phyloP scores from a whole-genome alignment of 2,113 vertebrate genomes.

The Phalacrocorax aristotelis region DNA sequence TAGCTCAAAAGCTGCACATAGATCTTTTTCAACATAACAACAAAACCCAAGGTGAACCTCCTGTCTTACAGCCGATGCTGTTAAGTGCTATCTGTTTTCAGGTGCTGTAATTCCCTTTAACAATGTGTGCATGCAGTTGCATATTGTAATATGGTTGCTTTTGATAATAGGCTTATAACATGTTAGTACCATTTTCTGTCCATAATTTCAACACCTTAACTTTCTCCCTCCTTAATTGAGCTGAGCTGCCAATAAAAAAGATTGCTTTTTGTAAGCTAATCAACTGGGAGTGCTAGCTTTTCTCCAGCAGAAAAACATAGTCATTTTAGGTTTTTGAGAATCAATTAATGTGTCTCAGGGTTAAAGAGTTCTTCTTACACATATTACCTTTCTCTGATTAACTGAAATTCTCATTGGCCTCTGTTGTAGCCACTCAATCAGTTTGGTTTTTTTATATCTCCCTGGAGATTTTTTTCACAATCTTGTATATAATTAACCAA shows the following conservation, averaged over 20 bases:
- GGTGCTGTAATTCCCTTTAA: background rate
- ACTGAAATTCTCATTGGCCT: background rate
- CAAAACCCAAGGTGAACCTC: background rate
- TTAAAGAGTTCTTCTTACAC: background rate
- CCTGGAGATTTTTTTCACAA: background rate
- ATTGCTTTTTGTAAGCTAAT: background rate
- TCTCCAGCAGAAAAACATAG: background rate
- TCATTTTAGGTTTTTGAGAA: background rate
- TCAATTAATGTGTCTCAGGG: background rate
- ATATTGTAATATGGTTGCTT: background rate
- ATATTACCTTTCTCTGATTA: background rate
- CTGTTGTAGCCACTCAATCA: background rate
- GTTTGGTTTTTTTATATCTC: background rate
- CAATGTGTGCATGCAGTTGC: background rate
- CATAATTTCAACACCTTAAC: background rate
- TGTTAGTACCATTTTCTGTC: background rate
- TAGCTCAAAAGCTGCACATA: background rate
- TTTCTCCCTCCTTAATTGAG: background rate
- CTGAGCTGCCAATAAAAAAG: background rate
- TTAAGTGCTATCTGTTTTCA: background rate
- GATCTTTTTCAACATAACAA: background rate
- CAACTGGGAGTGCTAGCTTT: background rate
- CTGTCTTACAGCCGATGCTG: background rate
- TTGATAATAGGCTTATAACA: background rate
- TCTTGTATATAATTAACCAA: background rate